A percentile compares a stretch with the other conserved stretches of the same genome.
These are phyloP conservation scores for Pachydiplax longipennis DNA, from an alignment of 2,888 invertebrate genomes.

Conservation along the genomic window DNA sequence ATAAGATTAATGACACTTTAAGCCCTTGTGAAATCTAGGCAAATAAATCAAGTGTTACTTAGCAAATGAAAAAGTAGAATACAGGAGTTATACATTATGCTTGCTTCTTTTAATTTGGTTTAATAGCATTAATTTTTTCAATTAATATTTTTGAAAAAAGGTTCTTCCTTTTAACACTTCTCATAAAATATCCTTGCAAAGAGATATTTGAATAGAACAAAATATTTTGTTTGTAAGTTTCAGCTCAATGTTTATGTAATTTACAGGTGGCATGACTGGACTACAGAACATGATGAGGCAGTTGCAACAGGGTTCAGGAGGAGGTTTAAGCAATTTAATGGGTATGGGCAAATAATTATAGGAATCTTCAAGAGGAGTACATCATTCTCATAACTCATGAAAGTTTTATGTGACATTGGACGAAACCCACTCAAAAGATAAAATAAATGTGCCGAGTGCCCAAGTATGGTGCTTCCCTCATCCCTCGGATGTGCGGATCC, in stretches of 20 bases:
- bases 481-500: background rate
- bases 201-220: no score
- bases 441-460: slow-evolving; percentile 1
- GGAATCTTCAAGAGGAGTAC: background rate
- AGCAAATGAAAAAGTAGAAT: no score
- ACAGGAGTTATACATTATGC: no score
- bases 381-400: background rate
- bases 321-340: slow-evolving; percentile 67
- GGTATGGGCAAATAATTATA: slow-evolving; percentile 53
- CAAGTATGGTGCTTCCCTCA: slow-evolving; percentile 17
- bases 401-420: background rate
- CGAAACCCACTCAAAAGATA: background rate
- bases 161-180: no score
- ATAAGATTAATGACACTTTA: no score
- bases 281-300: slow-evolving; percentile 98
- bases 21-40: no score
- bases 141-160: no score
- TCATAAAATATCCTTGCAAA: no score
- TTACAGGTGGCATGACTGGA: slow-evolving; percentile 90
- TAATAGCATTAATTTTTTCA: no score
- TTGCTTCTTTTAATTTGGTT: no score
- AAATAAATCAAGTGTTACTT: no score
- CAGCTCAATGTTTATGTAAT: background rate
- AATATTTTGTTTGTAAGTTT: no score
- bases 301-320: slow-evolving; percentile 72